Percentiles rank a stretch among this genome's conserved stretches.
Conservation (phyloP, 2,113 vertebrate species). For the Hepsetus odoe region DNA sequence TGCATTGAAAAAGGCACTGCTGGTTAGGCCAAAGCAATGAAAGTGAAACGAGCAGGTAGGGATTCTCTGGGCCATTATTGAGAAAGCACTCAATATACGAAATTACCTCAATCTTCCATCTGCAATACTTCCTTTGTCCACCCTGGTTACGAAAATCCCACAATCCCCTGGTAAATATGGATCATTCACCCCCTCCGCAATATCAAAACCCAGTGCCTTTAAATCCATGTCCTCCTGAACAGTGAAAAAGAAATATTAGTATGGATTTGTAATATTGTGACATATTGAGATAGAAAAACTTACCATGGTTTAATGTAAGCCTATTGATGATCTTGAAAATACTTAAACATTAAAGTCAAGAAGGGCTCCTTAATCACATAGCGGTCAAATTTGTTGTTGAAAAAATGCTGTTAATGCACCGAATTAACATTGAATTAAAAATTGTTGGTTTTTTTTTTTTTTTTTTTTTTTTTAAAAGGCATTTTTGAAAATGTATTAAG, state of each 20-base stretch:
- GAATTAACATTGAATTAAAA: too few relatives aligned
- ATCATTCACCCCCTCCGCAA: slow-evolving; percentile 94
- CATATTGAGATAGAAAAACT: too few relatives aligned
- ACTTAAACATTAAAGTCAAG: too few relatives aligned
- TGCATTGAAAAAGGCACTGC: slow-evolving; percentile 58
- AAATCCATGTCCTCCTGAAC: slow-evolving; percentile 92
- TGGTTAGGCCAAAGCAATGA: slow-evolving; percentile 16
- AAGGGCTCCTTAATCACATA: too few relatives aligned
- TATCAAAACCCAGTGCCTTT: slow-evolving; percentile 95
- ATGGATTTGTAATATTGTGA: too few relatives aligned
- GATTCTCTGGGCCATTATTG: slow-evolving; percentile 11
- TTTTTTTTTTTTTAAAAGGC: too few relatives aligned
- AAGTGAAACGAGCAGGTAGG: neutral
- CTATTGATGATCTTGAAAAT: too few relatives aligned
- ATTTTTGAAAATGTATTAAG: too few relatives aligned
- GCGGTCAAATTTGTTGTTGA: too few relatives aligned
- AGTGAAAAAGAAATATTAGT: slow-evolving; percentile 50
- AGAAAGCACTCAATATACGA: slow-evolving; percentile 20
- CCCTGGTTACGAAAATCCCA: slow-evolving; percentile 95
- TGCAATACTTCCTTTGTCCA: slow-evolving; percentile 97
- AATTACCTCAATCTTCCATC: slow-evolving; percentile 92
- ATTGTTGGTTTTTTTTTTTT: too few relatives aligned
- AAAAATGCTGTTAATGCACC: too few relatives aligned
- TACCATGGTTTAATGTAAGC: too few relatives aligned
- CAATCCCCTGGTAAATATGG: slow-evolving; percentile 94